A percentile compares a stretch with the other conserved stretches of the same genome.
Evolutionary conservation across 1,140 invertebrate species (phyloP).

Genomic region (Thalassaphorura encarpata): DNA sequence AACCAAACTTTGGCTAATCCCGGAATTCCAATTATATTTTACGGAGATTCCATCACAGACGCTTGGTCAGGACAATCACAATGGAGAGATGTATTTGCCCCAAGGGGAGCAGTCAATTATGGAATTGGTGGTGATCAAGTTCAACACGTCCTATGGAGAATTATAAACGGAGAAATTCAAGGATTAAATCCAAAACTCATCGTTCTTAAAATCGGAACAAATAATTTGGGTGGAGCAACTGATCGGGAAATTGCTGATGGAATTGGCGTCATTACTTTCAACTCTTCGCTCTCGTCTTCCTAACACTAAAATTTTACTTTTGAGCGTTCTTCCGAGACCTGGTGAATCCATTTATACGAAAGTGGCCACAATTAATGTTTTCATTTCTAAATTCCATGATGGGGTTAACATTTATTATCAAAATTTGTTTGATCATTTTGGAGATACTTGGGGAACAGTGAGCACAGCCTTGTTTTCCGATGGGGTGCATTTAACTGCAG

Average conservation of each 20-base stretch:
- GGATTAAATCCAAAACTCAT: slow-evolving; percentile 40
- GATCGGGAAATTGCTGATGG: neutral
- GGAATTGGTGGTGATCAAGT: slow-evolving; percentile 50
- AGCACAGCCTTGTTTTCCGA: slow-evolving; percentile 9
- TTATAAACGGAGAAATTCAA: slow-evolving; percentile 50
- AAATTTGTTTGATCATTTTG: slow-evolving; percentile 15
- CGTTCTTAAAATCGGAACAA: slow-evolving; percentile 22
- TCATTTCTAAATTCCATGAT: slow-evolving; percentile 11
- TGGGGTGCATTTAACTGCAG: too few species aligned
- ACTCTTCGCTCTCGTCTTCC: neutral
- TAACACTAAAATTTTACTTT: slow-evolving; percentile 9
- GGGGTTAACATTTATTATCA: slow-evolving; percentile 1
- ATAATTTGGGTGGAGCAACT: slow-evolving; percentile 6
- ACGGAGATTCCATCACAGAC: slow-evolving; percentile 21
- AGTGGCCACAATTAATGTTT: slow-evolving; percentile 9
- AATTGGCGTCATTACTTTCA: neutral
- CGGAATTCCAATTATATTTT: slow-evolving; percentile 10
- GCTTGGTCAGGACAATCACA: slow-evolving; percentile 12
- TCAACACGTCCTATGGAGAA: slow-evolving; percentile 48
- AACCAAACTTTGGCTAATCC: slow-evolving; percentile 8
- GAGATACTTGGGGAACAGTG: neutral
- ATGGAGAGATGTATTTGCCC: slow-evolving; percentile 14
- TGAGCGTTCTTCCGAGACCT: slow-evolving; percentile 12
- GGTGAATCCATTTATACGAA: neutral
- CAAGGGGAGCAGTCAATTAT: slow-evolving; percentile 42